Evolutionary conservation across 2,888 invertebrate genomes (phyloP).

Genomic region (Pimpla rufipes): DNA sequence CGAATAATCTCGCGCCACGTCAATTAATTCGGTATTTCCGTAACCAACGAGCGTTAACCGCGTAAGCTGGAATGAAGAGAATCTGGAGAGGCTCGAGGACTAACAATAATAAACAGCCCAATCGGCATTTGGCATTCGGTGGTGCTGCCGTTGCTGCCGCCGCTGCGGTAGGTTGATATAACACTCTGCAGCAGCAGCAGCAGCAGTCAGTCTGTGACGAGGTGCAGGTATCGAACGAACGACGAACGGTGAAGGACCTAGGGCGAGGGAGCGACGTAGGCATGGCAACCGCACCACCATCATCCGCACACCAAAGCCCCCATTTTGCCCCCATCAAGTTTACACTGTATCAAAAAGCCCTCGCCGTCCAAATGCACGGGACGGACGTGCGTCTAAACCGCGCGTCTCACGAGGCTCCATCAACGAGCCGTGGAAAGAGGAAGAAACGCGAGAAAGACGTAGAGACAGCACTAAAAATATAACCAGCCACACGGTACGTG

Average conservation of each 20-base stretch:
- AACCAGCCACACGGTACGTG: conserved; percentile 39
- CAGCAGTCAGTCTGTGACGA: conserved; percentile 55
- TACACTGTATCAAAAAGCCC: conserved; percentile 73
- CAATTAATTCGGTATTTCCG: neutral
- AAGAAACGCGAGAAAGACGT: neutral
- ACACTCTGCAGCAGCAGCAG: conserved; percentile 17
- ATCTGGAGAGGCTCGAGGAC: conserved; percentile 21
- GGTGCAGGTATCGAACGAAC: conserved; percentile 75
- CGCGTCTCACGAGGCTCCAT: no score
- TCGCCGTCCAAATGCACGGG: conserved; percentile 16
- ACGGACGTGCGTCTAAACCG: neutral
- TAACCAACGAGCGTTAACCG: neutral
- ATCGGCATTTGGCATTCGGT: conserved; percentile 13
- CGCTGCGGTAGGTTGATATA: conserved; percentile 48
- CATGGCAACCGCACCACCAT: conserved; percentile 78
- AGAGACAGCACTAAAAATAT: conserved; percentile 20
- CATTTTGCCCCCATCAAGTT: conserved; percentile 71
- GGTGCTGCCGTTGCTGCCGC: neutral
- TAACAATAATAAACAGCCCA: conserved; percentile 53
- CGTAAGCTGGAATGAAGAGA: neutral
- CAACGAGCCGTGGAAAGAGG: neutral
- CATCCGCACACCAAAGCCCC: conserved; percentile 70
- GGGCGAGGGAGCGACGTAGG: conserved; percentile 77
- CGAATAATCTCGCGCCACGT: neutral
- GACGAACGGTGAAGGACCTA: conserved; percentile 64